Evolutionary conservation across 2,797 vertebrate genomes (phyloP).

Genomic region (Otus scops): DNA sequence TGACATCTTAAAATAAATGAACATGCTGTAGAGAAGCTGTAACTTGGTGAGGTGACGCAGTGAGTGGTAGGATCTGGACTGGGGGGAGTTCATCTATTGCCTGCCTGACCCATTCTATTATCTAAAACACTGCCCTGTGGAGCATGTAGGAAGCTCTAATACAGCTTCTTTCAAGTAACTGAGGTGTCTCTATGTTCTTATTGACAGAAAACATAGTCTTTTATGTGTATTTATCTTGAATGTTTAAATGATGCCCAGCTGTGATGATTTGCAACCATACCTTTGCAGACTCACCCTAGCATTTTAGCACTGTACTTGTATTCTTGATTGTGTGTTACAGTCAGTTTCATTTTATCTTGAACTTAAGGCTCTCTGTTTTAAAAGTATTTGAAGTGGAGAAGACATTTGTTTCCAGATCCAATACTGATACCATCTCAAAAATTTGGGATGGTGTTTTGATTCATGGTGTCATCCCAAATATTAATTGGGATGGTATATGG

Average conservation of each 20-base stretch:
- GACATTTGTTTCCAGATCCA: background rate
- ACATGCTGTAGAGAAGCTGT: background rate
- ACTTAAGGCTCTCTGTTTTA: background rate
- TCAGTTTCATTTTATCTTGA: background rate
- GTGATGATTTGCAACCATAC: background rate
- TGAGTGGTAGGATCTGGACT: background rate
- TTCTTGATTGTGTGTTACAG: background rate
- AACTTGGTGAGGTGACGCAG: background rate
- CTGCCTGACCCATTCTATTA: background rate
- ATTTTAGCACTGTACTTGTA: background rate
- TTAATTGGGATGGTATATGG: background rate
- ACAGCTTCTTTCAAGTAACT: background rate
- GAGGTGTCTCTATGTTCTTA: background rate
- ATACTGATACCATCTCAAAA: background rate
- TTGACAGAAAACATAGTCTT: background rate
- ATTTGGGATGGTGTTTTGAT: background rate
- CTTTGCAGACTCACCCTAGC: background rate
- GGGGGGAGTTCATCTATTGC: background rate
- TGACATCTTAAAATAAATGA: background rate
- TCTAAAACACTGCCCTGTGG: background rate
- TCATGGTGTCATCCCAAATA: background rate
- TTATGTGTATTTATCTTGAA: background rate
- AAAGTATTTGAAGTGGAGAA: background rate
- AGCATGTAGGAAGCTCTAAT: background rate
- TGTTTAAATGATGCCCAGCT: background rate